Evolutionary conservation across 2,888 invertebrate genomes (phyloP).

Genomic region (Sarcophaga rosellei): DNA sequence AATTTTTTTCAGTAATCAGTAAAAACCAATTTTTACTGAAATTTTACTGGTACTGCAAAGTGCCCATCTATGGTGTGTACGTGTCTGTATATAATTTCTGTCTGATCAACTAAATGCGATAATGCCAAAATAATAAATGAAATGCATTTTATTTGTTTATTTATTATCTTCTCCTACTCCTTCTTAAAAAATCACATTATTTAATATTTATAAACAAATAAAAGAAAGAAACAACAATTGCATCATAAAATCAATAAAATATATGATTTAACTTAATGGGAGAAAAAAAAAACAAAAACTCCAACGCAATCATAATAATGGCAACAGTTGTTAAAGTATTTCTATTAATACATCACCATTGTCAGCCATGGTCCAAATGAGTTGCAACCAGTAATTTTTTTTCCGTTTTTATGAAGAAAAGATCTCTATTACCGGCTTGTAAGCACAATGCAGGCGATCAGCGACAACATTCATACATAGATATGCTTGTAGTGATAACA

Average conservation of each 20-base stretch:
- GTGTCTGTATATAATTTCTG: background rate
- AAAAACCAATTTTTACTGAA: no score
- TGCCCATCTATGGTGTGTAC: no score
- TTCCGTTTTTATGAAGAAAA: background rate
- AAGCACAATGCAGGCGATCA: conserved; percentile 12
- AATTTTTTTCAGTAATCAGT: no score
- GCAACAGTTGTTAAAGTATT: background rate
- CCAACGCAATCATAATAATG: background rate
- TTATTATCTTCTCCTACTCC: conserved; percentile 20
- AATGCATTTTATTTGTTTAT: background rate
- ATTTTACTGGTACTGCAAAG: no score
- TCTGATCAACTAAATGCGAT: conserved; percentile 31
- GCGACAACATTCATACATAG: background rate
- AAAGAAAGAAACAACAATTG: conserved; percentile 53
- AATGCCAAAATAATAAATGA: conserved; percentile 13
- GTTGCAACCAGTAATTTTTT: background rate
- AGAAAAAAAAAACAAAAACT: background rate
- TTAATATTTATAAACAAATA: conserved; percentile 52
- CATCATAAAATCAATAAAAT: conserved; percentile 58
- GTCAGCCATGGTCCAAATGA: conserved; percentile 22
- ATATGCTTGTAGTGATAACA: no score
- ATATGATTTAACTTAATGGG: conserved; percentile 5
- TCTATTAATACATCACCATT: conserved; percentile 24
- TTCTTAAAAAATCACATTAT: conserved; percentile 43
- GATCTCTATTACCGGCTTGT: background rate